These are phyloP conservation scores for Petrosia ficiformis DNA, from an alignment of 37 sponge, comb jelly and placozoan species.

Conservation along the genomic window DNA sequence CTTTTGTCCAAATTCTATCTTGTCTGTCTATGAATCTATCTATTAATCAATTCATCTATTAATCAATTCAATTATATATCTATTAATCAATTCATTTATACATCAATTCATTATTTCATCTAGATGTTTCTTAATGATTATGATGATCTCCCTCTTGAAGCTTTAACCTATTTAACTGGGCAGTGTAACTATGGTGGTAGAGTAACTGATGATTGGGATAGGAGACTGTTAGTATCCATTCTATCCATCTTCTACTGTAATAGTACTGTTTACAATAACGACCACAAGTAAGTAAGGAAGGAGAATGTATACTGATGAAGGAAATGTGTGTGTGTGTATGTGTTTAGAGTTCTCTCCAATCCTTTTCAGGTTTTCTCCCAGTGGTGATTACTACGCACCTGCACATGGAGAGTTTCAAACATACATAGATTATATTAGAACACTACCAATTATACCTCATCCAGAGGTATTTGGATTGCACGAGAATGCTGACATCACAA, in stretches of 20 bases:
- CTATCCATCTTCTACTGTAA: constrained; percentile 91
- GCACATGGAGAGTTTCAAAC: constrained; percentile 79
- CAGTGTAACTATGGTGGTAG: constrained; percentile 99
- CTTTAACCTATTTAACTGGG: constrained; percentile 93
- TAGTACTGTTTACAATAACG: constrained; percentile 68
- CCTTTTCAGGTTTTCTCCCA: constrained; percentile 84
- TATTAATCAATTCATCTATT: too few species aligned
- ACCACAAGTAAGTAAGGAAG: constrained; percentile 57
- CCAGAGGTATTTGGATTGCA: constrained; percentile 99
- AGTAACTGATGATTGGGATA: constrained; percentile 97
- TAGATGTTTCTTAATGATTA: constrained; percentile 99
- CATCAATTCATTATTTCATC: neutral
- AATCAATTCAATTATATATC: neutral
- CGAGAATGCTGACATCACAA: constrained; percentile 98
- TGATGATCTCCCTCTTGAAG: constrained; percentile 82
- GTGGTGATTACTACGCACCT: constrained; percentile 91
- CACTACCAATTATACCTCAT: constrained; percentile 90
- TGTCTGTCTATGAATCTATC: neutral
- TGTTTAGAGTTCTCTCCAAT: neutral
- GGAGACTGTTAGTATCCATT: constrained; percentile 83
- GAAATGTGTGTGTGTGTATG: neutral
- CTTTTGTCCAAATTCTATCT: neutral
- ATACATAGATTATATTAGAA: constrained; percentile 89
- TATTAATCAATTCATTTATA: neutral
- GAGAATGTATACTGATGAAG: neutral